Percentiles rank a stretch among this genome's conserved stretches.
Conservation (phyloP, 2,797 vertebrate species). For the Gobio occitaniae region DNA sequence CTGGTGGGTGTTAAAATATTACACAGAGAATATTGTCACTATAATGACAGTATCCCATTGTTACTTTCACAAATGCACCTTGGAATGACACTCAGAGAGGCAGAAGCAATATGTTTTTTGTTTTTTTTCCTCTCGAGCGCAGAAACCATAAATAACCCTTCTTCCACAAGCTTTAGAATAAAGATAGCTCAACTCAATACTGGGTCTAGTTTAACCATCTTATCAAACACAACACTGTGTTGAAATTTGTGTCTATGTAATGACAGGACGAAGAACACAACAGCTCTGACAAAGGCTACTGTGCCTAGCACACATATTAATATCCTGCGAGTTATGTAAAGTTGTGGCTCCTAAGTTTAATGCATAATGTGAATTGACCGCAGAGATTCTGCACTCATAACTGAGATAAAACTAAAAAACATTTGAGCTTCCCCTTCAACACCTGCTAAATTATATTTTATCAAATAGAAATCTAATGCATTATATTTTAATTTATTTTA, state of each 20-base stretch:
- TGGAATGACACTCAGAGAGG: background rate
- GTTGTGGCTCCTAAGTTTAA: background rate
- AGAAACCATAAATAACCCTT: constrained; percentile 3
- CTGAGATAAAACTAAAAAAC: background rate
- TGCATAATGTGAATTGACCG: background rate
- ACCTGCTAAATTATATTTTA: background rate
- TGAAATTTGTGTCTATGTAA: background rate
- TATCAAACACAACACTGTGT: background rate
- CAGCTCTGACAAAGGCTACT: background rate
- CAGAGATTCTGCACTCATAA: background rate
- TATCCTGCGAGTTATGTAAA: background rate
- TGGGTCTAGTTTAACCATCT: background rate
- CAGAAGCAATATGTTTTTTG: background rate
- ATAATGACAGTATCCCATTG: background rate
- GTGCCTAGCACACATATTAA: background rate
- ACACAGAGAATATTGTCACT: background rate
- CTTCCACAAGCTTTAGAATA: constrained; percentile 7
- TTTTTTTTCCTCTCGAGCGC: background rate
- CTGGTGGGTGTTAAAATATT: constrained; percentile 80
- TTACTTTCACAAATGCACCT: background rate
- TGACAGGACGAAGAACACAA: background rate
- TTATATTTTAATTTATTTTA: background rate
- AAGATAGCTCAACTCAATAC: background rate
- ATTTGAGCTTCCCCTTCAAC: background rate
- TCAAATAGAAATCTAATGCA: background rate